A percentile compares a stretch with the other conserved stretches of the same genome.
phyloP scores from a whole-genome alignment of 2,797 vertebrate species.

The Nothura maculosa region DNA sequence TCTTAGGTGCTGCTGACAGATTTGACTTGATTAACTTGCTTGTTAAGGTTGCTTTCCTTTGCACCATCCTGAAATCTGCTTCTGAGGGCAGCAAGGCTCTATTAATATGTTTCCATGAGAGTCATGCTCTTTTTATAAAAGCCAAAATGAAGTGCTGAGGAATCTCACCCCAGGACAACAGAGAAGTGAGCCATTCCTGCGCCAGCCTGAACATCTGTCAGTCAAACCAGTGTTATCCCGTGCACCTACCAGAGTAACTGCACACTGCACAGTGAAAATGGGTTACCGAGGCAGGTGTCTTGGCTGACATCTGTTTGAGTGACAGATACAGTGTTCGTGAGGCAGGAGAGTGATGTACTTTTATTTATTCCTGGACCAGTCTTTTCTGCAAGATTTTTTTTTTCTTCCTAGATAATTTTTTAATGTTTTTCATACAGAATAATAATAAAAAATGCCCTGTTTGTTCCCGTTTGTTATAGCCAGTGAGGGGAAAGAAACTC shows the following conservation, averaged over 20 bases:
- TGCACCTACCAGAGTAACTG: background rate
- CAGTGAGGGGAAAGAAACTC: background rate
- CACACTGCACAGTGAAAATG: conserved; percentile 31
- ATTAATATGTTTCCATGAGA: background rate
- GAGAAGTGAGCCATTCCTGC: background rate
- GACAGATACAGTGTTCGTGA: conserved; percentile 34
- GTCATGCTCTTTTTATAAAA: conserved; percentile 5
- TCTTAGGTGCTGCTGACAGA: conserved; percentile 21
- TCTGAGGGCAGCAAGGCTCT: conserved; percentile 3
- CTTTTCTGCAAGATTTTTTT: background rate
- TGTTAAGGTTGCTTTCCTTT: background rate
- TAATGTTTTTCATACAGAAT: background rate
- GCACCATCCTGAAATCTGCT: background rate
- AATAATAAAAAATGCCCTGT: background rate
- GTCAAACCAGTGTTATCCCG: conserved; percentile 23
- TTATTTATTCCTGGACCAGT: conserved; percentile 48
- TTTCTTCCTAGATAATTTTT: conserved; percentile 1
- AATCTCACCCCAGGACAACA: background rate
- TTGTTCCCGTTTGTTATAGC: background rate
- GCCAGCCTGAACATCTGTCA: conserved; percentile 24
- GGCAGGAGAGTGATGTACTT: conserved; percentile 26
- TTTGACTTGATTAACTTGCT: conserved; percentile 51
- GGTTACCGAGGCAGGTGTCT: conserved; percentile 32
- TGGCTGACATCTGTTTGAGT: conserved; percentile 57
- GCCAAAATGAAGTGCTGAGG: background rate